Percentiles rank a stretch among this genome's conserved stretches.
Evolutionary conservation across 2,888 invertebrate genomes (phyloP).

Genomic region (Lepidonotus clava): DNA sequence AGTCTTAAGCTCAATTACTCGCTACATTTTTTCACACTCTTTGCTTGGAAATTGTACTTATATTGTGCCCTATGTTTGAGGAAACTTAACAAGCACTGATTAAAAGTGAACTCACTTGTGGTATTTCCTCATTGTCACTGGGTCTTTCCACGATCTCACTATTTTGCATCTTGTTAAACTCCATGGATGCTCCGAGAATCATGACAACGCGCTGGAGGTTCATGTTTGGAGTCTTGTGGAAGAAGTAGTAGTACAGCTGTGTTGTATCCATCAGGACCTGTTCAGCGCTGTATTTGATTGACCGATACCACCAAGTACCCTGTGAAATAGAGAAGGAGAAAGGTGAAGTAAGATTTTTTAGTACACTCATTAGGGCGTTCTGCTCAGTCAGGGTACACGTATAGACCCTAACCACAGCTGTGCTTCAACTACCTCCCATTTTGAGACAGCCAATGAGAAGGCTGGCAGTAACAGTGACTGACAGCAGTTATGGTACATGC

Average conservation of each 20-base stretch:
- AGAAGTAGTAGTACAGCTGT: constrained; percentile 96
- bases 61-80: background rate
- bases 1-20: too few relatives aligned
- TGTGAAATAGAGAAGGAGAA: too few relatives aligned
- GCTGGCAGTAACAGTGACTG: too few relatives aligned
- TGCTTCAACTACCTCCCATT: too few relatives aligned
- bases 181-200: constrained; percentile 97
- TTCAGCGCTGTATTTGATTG: constrained; percentile 97
- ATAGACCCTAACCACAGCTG: too few relatives aligned
- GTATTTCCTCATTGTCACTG: constrained; percentile 83
- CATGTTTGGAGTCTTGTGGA: constrained; percentile 97
- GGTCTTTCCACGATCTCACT: constrained; percentile 95
- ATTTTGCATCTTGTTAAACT: constrained; percentile 96
- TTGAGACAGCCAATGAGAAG: too few relatives aligned
- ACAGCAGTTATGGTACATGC: too few relatives aligned
- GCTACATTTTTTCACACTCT: background rate
- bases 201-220: constrained; percentile 96
- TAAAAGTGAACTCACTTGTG: constrained; percentile 82
- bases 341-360: too few relatives aligned
- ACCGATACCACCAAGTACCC: constrained; percentile 99
- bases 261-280: constrained; percentile 97
- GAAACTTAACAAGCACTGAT: too few relatives aligned
- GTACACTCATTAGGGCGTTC: too few relatives aligned
- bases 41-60: background rate
- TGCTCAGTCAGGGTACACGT: too few relatives aligned